Percentiles rank a stretch among this genome's conserved stretches.
These are phyloP conservation scores for Chunga burmeisteri DNA, from an alignment of 2,113 vertebrate species.

Conservation along the genomic window DNA sequence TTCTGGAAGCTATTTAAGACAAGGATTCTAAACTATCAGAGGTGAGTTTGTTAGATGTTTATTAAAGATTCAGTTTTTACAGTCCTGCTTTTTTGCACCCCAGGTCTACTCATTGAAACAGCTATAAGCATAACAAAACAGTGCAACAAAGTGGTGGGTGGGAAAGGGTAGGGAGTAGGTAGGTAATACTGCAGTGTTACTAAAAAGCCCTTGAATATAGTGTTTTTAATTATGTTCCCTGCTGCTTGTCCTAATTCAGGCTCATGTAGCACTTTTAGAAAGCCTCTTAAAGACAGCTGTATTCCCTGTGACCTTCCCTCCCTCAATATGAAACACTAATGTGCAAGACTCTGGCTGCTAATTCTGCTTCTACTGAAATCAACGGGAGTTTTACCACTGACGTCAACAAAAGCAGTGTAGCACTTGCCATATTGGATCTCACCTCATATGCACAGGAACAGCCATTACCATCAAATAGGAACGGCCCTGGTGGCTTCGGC, in stretches of 20 bases:
- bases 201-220: neutral
- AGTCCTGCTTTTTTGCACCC: neutral
- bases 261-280: neutral
- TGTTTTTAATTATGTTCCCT: neutral
- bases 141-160: neutral
- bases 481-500: neutral
- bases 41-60: neutral
- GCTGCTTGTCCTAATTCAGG: neutral
- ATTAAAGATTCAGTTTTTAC: neutral
- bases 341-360: neutral
- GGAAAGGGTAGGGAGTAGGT: neutral
- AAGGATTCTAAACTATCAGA: neutral
- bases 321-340: neutral
- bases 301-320: neutral
- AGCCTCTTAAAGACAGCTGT: neutral
- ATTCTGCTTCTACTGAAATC: conserved; percentile 1
- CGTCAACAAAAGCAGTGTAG: neutral
- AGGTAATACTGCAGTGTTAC: neutral
- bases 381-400: neutral
- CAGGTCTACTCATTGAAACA: neutral
- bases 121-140: neutral
- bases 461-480: neutral
- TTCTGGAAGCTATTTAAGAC: neutral
- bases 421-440: neutral
- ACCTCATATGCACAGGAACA: neutral